Base-by-base conservation (phyloP, 2,113 vertebrate genomes). In the Colossoma macropomum region DNA sequence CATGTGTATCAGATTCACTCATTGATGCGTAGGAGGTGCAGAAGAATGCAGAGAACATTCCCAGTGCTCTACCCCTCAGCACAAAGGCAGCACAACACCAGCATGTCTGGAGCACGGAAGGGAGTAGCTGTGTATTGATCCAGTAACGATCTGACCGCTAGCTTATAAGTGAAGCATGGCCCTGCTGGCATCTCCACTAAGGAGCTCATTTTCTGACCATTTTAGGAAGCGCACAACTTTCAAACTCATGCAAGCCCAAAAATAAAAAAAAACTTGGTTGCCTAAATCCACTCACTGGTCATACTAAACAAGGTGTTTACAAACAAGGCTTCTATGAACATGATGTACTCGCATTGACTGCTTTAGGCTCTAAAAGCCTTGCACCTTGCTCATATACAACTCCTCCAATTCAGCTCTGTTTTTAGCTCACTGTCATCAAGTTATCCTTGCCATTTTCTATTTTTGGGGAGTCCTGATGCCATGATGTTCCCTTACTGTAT, bases 71-170 rank as follows among this genome's bases (percentile, higher is more conserved):
- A 23, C 25, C 34, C 63, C 60, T 75, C 81, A 70, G 81, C 65
- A 77, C 52, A 25, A 66, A 76, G 74, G 50, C 65, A 11, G 69
- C 4, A 4, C 41, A 75, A 72, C 76, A 79, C 41, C 60, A 74
- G 50, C 28, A 77, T 4, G 70, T 81, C 68, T 81, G 27, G 45
- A 54, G 30, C 45, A 66, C 48, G 59, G 59, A 70, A 81, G 56
- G 41, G 59, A 28, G 54, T 25, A 60, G 74, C 56, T 32, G 23
- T 30, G 32, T 76, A 76, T 59, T 60, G 74, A 76, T 38, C 77
- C 50, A 74, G 38, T 75, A 84, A 79, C 72, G 50, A 69, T 75
- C 83, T 54, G 54, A 45, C 82, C 27, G 83, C 60, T 59, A 80
- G 60, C 77, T 65, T 79, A 77, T 72, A 83, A 80, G 48, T 76